Base-by-base conservation (phyloP, 2,113 vertebrate species). In the Trematomus loennbergii region DNA sequence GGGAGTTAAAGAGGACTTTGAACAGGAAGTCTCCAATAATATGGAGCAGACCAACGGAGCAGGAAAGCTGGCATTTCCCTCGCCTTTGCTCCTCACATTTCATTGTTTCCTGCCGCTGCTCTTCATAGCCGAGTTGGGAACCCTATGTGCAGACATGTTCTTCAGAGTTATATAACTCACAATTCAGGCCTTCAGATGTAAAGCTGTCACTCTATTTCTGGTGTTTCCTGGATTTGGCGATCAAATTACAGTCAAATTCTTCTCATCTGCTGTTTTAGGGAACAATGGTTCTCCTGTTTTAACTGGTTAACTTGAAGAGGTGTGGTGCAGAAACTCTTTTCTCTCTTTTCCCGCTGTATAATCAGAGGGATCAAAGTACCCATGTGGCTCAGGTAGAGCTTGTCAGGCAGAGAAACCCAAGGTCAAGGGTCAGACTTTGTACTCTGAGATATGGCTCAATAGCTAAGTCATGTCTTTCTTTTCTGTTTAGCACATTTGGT, bases 21-120 rank as follows among this genome's bases (percentile, higher is more conserved):
- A 78, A 70, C 81, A 60, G 90, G 89, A 91, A 89, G 86, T 58
- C 73, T 87, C 78, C 71, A 78, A 86, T 92, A 88, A 84, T 85
- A 62, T 9, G 54, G 86, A 84, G 81, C 67, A 74, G 81, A 66
- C 75, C 57, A 49, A n/a, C 64, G 61, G 49, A 72, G 79, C 84
- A 87, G 81, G 76, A 78, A 82, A 80, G 82, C 83, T 74, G 83
- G 78, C 83, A 76, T 87, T 92, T 93, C 92, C 90, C 59, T 5
- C 17, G 36, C 64, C 50, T 75, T 68, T n/a, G 69, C 88, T 87
- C 54, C 87, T 91, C 80, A 40, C 52, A 43, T 93, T 93, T 93
- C 84, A 89, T 87, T 80, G 76, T 88, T 90, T 92, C 87, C 90
- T 93, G 75, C 46, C 72, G 64, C 78, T 53, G 33, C 72, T 87